These are phyloP conservation scores for Caenorhabditis macrosperma DNA, from an alignment of 2,888 invertebrate species.

Conservation along the genomic window DNA sequence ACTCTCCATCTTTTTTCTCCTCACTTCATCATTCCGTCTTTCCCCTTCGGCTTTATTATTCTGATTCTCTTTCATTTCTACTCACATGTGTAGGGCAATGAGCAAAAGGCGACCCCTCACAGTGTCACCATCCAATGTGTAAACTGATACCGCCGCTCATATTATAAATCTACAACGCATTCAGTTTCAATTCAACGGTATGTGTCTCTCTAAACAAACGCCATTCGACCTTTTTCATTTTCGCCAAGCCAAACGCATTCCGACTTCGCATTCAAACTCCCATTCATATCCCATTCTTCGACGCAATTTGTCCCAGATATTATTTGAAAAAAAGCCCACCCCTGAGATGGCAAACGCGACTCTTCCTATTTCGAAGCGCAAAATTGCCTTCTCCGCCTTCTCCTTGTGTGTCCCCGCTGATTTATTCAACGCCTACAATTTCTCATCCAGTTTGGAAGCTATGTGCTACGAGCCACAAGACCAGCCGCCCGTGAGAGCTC, in stretches of 20 bases:
- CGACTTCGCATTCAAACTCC: neutral
- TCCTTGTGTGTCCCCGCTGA: constrained; percentile 27
- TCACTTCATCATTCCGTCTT: neutral
- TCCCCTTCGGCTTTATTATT: constrained; percentile 3
- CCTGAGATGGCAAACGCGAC: neutral
- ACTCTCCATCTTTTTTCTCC: constrained; percentile 11
- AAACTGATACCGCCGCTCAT: constrained; percentile 13
- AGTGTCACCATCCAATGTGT: neutral
- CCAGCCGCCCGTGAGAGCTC: constrained; percentile 40
- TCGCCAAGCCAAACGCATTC: neutral
- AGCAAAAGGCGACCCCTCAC: too few species aligned
- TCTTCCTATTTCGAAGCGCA: constrained; percentile 7
- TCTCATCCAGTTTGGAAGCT: constrained; percentile 42
- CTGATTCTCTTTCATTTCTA: neutral
- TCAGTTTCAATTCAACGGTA: constrained; percentile 2
- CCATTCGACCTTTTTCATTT: neutral
- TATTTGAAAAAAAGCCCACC: neutral
- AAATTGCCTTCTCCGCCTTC: constrained; percentile 29
- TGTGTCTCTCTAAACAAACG: neutral
- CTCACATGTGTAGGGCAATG: neutral
- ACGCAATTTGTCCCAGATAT: neutral
- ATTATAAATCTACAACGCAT: constrained; percentile 5
- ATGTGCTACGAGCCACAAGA: constrained; percentile 3
- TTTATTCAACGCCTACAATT: constrained; percentile 50
- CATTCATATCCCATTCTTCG: constrained; percentile 4